Evolutionary conservation across 2,888 invertebrate genomes (phyloP).

Genomic region (Arrhopalites spinosus): DNA sequence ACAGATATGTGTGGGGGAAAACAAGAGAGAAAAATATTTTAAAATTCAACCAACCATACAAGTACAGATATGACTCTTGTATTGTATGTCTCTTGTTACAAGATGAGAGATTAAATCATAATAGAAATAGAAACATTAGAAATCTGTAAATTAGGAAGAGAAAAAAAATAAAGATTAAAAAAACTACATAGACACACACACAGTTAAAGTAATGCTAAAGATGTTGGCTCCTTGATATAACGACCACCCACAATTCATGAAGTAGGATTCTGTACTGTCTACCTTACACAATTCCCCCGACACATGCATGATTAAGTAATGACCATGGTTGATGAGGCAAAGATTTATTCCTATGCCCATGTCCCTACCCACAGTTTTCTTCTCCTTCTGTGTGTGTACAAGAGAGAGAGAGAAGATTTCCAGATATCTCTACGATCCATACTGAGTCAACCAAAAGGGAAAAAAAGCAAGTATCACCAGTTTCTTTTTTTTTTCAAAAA

Average conservation of each 20-base stretch:
- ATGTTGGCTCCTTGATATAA: constrained; percentile 41
- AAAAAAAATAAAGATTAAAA: not conserved
- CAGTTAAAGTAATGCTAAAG: not conserved
- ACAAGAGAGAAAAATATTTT: no score
- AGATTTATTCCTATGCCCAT: constrained; percentile 47
- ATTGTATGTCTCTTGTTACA: not conserved
- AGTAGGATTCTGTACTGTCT: no score
- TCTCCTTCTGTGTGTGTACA: not conserved
- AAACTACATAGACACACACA: not conserved
- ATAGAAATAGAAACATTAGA: constrained; percentile 21
- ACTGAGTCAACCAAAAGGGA: no score
- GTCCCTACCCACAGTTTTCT: not conserved
- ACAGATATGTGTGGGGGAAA: not conserved
- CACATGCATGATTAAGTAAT: constrained; percentile 57
- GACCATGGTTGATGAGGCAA: constrained; percentile 56
- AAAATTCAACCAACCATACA: not conserved
- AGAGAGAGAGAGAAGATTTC: no score
- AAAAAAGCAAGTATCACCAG: no score
- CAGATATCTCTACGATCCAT: no score
- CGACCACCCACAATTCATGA: constrained; percentile 56
- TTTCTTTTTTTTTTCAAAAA: no score
- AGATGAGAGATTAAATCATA: constrained; percentile 4
- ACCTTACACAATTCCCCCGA: constrained; percentile 50
- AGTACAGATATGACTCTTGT: not conserved
- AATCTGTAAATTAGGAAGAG: constrained; percentile 13